Conservation (phyloP, 2,113 vertebrate species). For the Ia io region DNA sequence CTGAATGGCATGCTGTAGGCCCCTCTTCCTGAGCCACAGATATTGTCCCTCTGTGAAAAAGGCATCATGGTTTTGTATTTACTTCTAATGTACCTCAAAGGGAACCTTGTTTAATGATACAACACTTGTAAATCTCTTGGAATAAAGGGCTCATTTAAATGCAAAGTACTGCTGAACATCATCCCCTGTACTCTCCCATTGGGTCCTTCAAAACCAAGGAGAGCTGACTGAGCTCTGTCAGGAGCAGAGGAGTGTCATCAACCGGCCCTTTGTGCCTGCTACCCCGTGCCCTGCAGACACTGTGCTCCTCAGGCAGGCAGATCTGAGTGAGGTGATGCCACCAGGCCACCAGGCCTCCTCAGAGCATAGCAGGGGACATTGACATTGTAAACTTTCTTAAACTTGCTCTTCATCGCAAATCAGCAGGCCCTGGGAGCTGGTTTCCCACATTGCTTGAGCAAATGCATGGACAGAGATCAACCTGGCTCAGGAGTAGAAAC, state of each 20-base stretch:
- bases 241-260: conserved; percentile 42
- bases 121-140: conserved; percentile 70
- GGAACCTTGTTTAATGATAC: conserved; percentile 66
- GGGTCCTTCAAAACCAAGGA: conserved; percentile 60
- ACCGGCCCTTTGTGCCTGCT: conserved; percentile 46
- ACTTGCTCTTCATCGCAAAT: neutral
- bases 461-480: neutral
- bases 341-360: neutral
- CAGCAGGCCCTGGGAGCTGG: conserved; percentile 45
- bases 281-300: neutral
- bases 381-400: conserved; percentile 42
- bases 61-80: conserved; percentile 55
- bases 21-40: conserved; percentile 5
- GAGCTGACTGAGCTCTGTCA: conserved; percentile 63
- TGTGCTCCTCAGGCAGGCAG: neutral
- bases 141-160: conserved; percentile 72
- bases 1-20: neutral
- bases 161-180: conserved; percentile 63
- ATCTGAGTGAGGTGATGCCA: neutral
- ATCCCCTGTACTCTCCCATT: conserved; percentile 44
- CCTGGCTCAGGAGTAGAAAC: neutral
- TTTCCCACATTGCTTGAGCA: neutral
- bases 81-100: conserved; percentile 65
- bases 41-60: conserved; percentile 39
- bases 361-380: neutral